A percentile compares a stretch with the other conserved stretches of the same genome.
These are phyloP conservation scores for Drosophila neocordata DNA, from an alignment of 1,140 invertebrate species.

Conservation along the genomic window DNA sequence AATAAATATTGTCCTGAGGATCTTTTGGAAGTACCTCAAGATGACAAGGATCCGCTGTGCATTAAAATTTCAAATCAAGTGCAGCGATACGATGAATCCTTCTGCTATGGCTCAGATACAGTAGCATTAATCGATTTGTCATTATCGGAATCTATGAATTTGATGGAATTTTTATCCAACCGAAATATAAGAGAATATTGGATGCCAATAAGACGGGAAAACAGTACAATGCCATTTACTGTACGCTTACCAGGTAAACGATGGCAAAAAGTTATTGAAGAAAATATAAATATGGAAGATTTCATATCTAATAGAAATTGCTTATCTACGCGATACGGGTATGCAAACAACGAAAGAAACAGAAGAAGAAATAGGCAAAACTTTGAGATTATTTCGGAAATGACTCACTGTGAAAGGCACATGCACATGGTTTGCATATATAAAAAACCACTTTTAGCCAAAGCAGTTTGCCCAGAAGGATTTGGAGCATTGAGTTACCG, in stretches of 20 bases:
- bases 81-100: constrained; percentile 53
- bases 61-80: constrained; percentile 42
- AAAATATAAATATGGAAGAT: constrained; percentile 20
- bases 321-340: constrained; percentile 24
- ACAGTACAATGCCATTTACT: constrained; percentile 47
- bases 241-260: constrained; percentile 65
- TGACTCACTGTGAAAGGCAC: constrained; percentile 38
- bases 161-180: constrained; percentile 24
- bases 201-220: constrained; percentile 59
- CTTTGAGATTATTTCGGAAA: background rate
- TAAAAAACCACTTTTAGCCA: constrained; percentile 43
- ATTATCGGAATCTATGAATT: background rate
- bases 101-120: constrained; percentile 60
- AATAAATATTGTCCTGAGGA: constrained; percentile 55
- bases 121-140: constrained; percentile 37
- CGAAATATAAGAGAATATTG: constrained; percentile 59
- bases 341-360: background rate
- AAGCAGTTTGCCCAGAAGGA: constrained; percentile 61
- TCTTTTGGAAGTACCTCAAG: constrained; percentile 39
- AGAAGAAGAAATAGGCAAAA: background rate
- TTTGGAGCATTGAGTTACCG: constrained; percentile 54
- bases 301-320: constrained; percentile 48
- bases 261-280: constrained; percentile 51
- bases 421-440: constrained; percentile 65
- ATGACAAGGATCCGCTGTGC: constrained; percentile 28